Percentiles rank a stretch among this genome's conserved stretches.
phyloP scores from a whole-genome alignment of 2,888 invertebrate genomes.

The Steinernema scapterisci region DNA sequence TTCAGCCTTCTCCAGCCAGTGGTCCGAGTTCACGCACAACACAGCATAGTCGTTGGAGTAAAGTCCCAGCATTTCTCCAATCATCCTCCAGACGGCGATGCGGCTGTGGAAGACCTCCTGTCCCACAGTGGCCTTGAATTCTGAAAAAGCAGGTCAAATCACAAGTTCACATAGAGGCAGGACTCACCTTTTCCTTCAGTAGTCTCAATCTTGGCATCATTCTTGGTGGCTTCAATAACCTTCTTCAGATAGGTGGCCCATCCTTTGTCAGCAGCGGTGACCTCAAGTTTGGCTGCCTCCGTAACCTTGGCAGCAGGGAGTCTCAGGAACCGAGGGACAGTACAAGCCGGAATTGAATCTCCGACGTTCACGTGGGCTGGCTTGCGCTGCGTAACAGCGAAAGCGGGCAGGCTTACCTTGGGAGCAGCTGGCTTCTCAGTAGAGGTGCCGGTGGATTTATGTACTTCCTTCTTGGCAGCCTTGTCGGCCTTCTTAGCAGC shows the following conservation, averaged over 20 bases:
- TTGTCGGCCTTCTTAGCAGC: slow-evolving; percentile 4
- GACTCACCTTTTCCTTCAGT: not conserved
- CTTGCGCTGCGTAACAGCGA: not conserved
- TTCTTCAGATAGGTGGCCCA: not conserved
- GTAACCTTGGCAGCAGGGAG: not conserved
- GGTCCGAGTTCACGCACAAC: not conserved
- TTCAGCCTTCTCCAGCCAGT: not conserved
- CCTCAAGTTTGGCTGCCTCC: not conserved
- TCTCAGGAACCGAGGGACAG: not conserved
- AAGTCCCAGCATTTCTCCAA: not conserved
- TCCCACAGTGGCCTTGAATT: not conserved
- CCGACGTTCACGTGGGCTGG: not conserved
- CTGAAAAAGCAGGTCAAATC: not conserved
- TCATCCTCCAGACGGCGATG: not conserved
- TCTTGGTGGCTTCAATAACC: not conserved
- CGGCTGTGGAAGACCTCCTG: not conserved
- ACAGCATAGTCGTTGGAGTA: not conserved
- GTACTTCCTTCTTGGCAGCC: slow-evolving; percentile 4
- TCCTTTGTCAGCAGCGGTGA: not conserved
- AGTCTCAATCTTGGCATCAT: not conserved
- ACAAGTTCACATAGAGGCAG: not conserved
- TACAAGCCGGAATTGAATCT: not conserved
- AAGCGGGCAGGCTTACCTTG: not conserved
- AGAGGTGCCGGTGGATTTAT: not conserved
- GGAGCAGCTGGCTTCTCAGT: too few species aligned